Evolutionary conservation across 2,113 vertebrate species (phyloP), one percentile per base, ranked within the genome.

Genomic region (Cricetomys ansorgei): DNA sequence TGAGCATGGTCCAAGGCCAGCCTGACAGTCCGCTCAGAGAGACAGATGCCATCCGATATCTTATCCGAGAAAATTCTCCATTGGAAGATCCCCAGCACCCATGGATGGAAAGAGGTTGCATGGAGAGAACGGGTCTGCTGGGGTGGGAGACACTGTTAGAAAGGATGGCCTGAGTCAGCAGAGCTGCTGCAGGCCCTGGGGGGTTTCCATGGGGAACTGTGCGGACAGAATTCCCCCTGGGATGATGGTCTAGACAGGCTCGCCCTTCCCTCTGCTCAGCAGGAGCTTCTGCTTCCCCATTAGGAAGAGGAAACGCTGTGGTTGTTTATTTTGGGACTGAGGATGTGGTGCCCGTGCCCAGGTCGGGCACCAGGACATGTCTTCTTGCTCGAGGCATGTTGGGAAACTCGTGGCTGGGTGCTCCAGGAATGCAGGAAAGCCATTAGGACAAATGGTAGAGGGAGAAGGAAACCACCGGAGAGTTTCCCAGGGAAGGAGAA

Each of bases 231-330:
- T 98, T 99, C 98, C 98, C 98, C 98, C 97, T 95, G 98, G 86
- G 98, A 98, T 98, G 98, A 96, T 97, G 96, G 98, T 98, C 98
- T 98, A 99, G 98, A 99, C 98, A 96, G 97, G 98, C 97, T 98
- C 91, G 43, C 59, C 76, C 96, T 98, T 98, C 97, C 97, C 95
- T 98, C 97, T 97, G 97, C 97, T 97, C 94, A 92, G 11, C 95
- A 97, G 95, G 91, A 92, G 59, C 97, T 94, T 98, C 98, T 97
- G 97, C 98, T 99, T 99, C 98, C 98, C 98, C 97, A 98, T 99
- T 98, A 97, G 97, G 96, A 98, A 98, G 98, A 96, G 96, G 98
- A 96, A 98, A 97, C 90, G 97, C 86, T 95, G 92, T 11, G 96
- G 91, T 95, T 96, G 79, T 87, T 95, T 97, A 96, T 97, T 97